Percentiles rank a stretch among this genome's conserved stretches.
phyloP scores from a whole-genome alignment of 2,797 vertebrate genomes.

The Danio albolineatus region DNA sequence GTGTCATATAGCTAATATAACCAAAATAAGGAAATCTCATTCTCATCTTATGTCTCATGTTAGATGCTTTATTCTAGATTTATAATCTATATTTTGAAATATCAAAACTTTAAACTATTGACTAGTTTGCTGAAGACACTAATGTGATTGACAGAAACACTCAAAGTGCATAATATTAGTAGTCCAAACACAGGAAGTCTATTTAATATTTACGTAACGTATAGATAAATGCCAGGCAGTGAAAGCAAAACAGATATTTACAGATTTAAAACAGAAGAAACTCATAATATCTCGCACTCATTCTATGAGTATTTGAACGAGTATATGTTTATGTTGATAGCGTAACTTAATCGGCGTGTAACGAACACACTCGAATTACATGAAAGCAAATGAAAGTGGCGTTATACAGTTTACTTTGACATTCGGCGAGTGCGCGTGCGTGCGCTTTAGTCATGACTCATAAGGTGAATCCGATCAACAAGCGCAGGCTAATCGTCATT shows the following conservation, averaged over 20 bases:
- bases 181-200: too few species aligned
- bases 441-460: conserved; percentile 23
- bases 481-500: conserved; percentile 17
- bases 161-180: too few species aligned
- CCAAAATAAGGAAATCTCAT: background rate
- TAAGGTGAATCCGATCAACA: conserved; percentile 29
- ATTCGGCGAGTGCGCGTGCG: background rate
- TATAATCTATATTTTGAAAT: too few species aligned
- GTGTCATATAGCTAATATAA: background rate
- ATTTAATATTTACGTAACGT: too few species aligned
- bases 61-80: too few species aligned
- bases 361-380: background rate
- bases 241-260: background rate
- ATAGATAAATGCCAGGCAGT: too few species aligned
- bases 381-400: background rate
- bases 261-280: background rate
- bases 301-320: background rate
- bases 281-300: too few species aligned
- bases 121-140: background rate
- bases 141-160: background rate
- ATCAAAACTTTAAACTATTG: too few species aligned
- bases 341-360: too few species aligned
- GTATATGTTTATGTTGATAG: background rate
- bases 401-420: background rate
- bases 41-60: too few species aligned